These are phyloP conservation scores for Trichonephila inaurata DNA, from an alignment of 1,140 invertebrate species.

Conservation along the genomic window DNA sequence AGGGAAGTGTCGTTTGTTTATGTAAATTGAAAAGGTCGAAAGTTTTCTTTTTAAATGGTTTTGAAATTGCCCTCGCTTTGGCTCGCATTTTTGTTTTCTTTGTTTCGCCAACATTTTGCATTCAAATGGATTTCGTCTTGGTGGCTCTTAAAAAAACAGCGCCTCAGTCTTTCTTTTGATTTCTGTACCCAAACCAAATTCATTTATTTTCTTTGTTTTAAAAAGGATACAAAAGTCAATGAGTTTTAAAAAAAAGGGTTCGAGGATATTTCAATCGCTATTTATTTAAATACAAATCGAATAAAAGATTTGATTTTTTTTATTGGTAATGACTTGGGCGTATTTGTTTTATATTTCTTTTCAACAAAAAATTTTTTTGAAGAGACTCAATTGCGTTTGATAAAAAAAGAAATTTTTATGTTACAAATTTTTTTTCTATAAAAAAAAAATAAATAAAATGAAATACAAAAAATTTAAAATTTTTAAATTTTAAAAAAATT, in stretches of 20 bases:
- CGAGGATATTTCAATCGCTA: not conserved
- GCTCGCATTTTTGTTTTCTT: conserved; percentile 28
- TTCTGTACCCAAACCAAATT: not conserved
- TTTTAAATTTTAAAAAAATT: no score
- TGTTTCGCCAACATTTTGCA: conserved; percentile 41
- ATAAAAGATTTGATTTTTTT: not conserved
- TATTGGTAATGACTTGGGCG: not conserved
- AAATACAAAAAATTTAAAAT: not conserved
- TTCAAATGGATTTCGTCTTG: not conserved
- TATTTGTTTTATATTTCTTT: not conserved
- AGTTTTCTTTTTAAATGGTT: conserved; percentile 72
- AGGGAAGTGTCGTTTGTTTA: conserved; percentile 72
- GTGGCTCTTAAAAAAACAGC: conserved; percentile 11
- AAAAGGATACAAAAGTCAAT: conserved; percentile 1
- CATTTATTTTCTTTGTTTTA: conserved; percentile 4
- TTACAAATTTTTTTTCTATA: not conserved
- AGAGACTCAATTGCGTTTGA: not conserved
- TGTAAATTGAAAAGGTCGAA: conserved; percentile 73
- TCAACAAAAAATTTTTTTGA: no score
- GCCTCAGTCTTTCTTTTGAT: conserved; percentile 19
- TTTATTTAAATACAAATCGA: conserved; percentile 32
- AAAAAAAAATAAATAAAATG: not conserved
- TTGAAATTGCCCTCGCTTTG: conserved; percentile 61
- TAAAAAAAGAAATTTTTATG: not conserved
- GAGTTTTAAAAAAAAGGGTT: not conserved